Evolutionary conservation across 1,140 invertebrate species (phyloP).

Genomic region (Apocrypta bakeri): DNA sequence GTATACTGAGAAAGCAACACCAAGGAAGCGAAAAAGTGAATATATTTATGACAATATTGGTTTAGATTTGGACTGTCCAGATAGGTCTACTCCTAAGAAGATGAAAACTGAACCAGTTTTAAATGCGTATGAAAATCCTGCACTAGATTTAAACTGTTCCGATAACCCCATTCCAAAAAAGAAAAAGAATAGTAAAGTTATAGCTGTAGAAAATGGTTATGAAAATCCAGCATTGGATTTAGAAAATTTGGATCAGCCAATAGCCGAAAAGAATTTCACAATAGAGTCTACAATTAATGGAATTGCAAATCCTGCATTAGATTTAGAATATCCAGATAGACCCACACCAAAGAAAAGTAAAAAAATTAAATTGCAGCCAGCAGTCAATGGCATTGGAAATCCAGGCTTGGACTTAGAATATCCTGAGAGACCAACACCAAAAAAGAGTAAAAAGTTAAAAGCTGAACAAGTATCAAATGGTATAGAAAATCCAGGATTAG

Average conservation of each 20-base stretch:
- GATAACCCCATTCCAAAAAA: conserved; percentile 32
- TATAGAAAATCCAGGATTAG: conserved; percentile 45
- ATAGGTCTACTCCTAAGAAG: conserved; percentile 39
- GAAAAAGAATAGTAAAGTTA: conserved; percentile 43
- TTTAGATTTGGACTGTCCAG: conserved; percentile 24
- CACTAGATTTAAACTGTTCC: conserved; percentile 21
- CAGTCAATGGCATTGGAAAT: conserved; percentile 17
- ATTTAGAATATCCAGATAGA: conserved; percentile 7
- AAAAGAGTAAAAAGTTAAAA: conserved; percentile 39
- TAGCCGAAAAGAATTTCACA: conserved; percentile 40
- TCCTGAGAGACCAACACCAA: neutral
- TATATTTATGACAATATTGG: conserved; percentile 40
- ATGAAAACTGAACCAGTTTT: conserved; percentile 26
- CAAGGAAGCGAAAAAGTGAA: conserved; percentile 53
- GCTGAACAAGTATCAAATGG: neutral
- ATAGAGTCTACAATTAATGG: conserved; percentile 16
- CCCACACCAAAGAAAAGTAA: conserved; percentile 39
- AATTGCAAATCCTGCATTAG: conserved; percentile 3
- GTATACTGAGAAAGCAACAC: conserved; percentile 9
- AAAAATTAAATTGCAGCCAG: conserved; percentile 31
- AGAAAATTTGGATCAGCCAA: neutral
- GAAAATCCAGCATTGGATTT: conserved; percentile 39
- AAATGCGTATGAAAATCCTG: conserved; percentile 51
- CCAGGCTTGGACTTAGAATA: conserved; percentile 17
- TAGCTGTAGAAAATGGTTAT: conserved; percentile 12